A percentile compares a stretch with the other conserved stretches of the same genome.
Evolutionary conservation across 2,888 invertebrate genomes (phyloP).

Genomic region (Ophion obscuratus): DNA sequence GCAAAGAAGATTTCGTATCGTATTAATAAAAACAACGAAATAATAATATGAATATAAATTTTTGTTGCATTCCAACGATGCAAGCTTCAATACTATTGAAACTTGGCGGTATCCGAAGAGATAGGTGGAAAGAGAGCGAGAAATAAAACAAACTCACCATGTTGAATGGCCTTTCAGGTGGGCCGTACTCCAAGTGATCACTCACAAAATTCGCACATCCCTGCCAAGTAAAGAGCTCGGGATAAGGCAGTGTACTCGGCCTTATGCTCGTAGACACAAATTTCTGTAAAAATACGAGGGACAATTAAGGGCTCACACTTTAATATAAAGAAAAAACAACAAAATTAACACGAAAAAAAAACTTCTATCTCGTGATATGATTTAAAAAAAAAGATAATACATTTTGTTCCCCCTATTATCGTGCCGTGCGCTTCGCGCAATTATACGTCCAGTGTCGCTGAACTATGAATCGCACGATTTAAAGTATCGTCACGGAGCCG

Average conservation of each 20-base stretch:
- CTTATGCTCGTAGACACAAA: constrained; percentile 94
- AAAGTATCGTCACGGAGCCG: constrained; percentile 68
- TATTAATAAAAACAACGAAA: too few species aligned
- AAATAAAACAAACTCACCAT: constrained; percentile 87
- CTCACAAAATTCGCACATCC: constrained; percentile 90
- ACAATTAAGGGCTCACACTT: constrained; percentile 9
- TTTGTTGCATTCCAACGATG: too few species aligned
- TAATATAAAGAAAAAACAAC: constrained; percentile 29
- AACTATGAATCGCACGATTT: constrained; percentile 54
- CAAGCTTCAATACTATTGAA: not conserved
- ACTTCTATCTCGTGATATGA: constrained; percentile 39
- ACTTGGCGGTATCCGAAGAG: constrained; percentile 25
- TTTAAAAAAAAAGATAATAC: not conserved
- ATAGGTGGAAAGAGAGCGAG: constrained; percentile 23
- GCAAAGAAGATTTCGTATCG: too few species aligned
- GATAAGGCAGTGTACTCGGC: constrained; percentile 90
- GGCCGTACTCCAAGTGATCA: constrained; percentile 91
- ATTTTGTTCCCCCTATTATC: not conserved
- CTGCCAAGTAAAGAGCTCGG: constrained; percentile 89
- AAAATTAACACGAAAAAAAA: not conserved
- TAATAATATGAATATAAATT: too few species aligned
- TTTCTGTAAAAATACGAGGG: constrained; percentile 87
- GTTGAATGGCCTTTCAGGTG: constrained; percentile 87
- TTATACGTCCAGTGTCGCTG: constrained; percentile 32
- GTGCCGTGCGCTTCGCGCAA: constrained; percentile 17